Percentiles rank a stretch among this genome's conserved stretches.
Evolutionary conservation across 1,140 invertebrate genomes (phyloP).

Genomic region (Caenorhabditis remanei): DNA sequence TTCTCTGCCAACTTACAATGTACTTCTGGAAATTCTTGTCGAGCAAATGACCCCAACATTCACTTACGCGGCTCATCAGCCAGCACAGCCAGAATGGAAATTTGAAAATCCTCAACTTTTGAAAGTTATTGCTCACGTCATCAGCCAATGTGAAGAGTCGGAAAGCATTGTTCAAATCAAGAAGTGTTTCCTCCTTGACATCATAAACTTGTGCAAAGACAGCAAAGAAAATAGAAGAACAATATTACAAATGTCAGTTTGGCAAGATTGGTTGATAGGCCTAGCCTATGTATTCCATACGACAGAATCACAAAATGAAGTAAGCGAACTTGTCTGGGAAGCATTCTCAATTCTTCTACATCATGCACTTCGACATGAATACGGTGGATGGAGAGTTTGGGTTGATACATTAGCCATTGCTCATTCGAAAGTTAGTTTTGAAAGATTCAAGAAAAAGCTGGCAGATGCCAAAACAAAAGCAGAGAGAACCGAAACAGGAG

Average conservation of each 20-base stretch:
- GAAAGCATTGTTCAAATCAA: conserved; percentile 83
- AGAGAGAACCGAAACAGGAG: conserved; percentile 16
- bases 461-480: conserved; percentile 47
- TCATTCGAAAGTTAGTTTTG: conserved; percentile 86
- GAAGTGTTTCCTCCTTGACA: conserved; percentile 94
- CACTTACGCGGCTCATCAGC: conserved; percentile 80
- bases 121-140: conserved; percentile 95
- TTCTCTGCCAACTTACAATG: conserved; percentile 94
- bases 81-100: conserved; percentile 87
- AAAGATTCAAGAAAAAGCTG: conserved; percentile 69
- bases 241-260: conserved; percentile 99
- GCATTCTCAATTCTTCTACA: conserved; percentile 96
- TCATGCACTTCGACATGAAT: conserved; percentile 98
- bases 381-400: conserved; percentile 99
- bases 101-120: conserved; percentile 78
- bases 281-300: conserved; percentile 97
- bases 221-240: conserved; percentile 95
- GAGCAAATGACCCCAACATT: conserved; percentile 96
- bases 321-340: conserved; percentile 97
- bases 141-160: conserved; percentile 93
- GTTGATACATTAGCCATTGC: conserved; percentile 98
- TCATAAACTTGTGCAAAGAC: conserved; percentile 95
- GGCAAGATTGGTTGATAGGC: conserved; percentile 99
- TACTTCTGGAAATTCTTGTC: conserved; percentile 95
- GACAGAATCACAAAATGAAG: conserved; percentile 86